Conservation (phyloP, 2,888 invertebrate genomes). For the Megastigmus dorsalis region DNA sequence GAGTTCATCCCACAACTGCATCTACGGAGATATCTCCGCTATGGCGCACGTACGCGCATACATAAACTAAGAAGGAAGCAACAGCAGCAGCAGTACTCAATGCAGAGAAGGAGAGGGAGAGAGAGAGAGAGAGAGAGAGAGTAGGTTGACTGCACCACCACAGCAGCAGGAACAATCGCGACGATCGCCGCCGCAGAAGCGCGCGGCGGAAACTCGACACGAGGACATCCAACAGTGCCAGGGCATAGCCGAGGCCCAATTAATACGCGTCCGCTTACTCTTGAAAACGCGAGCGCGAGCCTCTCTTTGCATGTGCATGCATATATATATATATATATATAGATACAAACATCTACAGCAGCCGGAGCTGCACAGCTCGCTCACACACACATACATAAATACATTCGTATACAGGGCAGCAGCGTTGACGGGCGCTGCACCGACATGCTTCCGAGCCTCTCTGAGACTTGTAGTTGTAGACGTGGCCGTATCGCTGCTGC, state of each 20-base stretch:
- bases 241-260: slow-evolving; percentile 68
- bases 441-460: neutral
- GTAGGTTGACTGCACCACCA: no score
- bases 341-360: no score
- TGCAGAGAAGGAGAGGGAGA: slow-evolving; percentile 50
- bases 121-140: no score
- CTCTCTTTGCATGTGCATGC: no score
- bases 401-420: neutral
- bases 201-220: slow-evolving; percentile 72
- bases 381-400: neutral
- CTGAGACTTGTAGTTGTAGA: no score
- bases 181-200: slow-evolving; percentile 68
- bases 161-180: slow-evolving; percentile 56
- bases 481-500: neutral
- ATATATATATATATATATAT: no score
- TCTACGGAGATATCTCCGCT: slow-evolving; percentile 1
- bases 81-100: slow-evolving; percentile 1
- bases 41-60: slow-evolving; percentile 3
- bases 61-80: no score
- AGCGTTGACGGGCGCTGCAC: slow-evolving; percentile 1
- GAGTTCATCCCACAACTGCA: slow-evolving; percentile 18
- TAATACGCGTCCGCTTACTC: slow-evolving; percentile 69
- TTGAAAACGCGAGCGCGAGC: slow-evolving; percentile 63
- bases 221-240: slow-evolving; percentile 73
- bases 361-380: no score